phyloP scores from a whole-genome alignment of 1,140 invertebrate genomes.

The Drosophila kohkoa region DNA sequence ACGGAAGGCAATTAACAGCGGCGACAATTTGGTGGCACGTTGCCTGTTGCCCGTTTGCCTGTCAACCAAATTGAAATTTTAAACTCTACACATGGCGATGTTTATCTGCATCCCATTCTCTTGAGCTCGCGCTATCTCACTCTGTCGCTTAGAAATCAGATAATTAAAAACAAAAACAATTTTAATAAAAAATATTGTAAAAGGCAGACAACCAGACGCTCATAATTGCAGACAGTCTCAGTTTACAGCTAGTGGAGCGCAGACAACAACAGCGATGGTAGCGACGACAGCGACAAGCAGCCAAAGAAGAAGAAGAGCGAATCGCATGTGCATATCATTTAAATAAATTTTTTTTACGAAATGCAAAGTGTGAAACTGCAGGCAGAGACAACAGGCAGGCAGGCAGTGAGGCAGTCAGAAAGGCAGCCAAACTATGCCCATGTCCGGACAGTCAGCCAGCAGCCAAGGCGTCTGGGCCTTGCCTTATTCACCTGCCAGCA shows the following conservation, averaged over 20 bases:
- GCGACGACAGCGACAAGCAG: slow-evolving; percentile 41
- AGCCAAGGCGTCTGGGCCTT: slow-evolving; percentile 47
- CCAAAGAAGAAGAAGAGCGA: slow-evolving; percentile 11
- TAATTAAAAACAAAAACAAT: slow-evolving; percentile 49
- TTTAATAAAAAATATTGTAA: slow-evolving; percentile 40
- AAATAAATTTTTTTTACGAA: slow-evolving; percentile 62
- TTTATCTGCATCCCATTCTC: not conserved
- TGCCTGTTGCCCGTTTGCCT: slow-evolving; percentile 7
- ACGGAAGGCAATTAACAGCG: slow-evolving; percentile 64
- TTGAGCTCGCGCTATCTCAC: slow-evolving; percentile 1
- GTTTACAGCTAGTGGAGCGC: slow-evolving; percentile 71
- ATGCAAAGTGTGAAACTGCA: slow-evolving; percentile 77
- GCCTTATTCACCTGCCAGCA: slow-evolving; percentile 61
- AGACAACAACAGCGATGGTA: slow-evolving; percentile 59
- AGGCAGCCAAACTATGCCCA: slow-evolving; percentile 38
- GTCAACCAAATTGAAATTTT: slow-evolving; percentile 65
- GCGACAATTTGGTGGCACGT: slow-evolving; percentile 65
- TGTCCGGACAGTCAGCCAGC: slow-evolving; percentile 33
- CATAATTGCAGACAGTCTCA: slow-evolving; percentile 77
- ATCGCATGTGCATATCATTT: slow-evolving; percentile 78
- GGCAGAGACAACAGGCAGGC: slow-evolving; percentile 11
- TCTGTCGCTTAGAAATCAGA: slow-evolving; percentile 47
- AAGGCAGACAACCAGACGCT: slow-evolving; percentile 67
- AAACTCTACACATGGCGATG: slow-evolving; percentile 27
- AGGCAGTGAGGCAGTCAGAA: too few relatives aligned